A percentile compares a stretch with the other conserved stretches of the same genome.
Evolutionary conservation across 2,113 vertebrate genomes (phyloP).

Genomic region (Garra rufa): DNA sequence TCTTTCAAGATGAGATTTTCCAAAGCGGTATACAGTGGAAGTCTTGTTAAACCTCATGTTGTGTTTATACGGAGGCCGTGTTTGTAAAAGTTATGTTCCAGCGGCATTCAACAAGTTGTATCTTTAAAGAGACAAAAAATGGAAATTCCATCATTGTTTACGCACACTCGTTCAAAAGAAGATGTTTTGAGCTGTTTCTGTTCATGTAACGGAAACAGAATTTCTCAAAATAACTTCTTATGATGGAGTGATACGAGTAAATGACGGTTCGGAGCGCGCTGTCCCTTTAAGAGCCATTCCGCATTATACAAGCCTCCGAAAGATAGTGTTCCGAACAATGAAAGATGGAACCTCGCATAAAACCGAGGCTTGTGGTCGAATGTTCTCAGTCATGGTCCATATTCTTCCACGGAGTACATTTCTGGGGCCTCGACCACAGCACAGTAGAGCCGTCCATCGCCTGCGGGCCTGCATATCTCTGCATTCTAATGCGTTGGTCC

Average conservation of each 20-base stretch:
- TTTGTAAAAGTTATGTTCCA: slow-evolving; percentile 6
- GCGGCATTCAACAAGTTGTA: neutral
- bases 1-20: slow-evolving; percentile 41
- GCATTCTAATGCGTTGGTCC: slow-evolving; percentile 65
- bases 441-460: slow-evolving; percentile 53
- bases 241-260: neutral
- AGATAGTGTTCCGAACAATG: slow-evolving; percentile 31
- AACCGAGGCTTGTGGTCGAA: slow-evolving; percentile 49
- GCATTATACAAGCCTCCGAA: slow-evolving; percentile 17
- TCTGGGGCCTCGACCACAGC: slow-evolving; percentile 51
- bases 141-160: neutral
- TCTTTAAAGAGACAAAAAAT: neutral
- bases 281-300: slow-evolving; percentile 8
- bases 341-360: slow-evolving; percentile 21
- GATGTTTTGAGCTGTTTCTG: neutral
- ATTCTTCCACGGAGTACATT: slow-evolving; percentile 39
- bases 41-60: slow-evolving; percentile 17
- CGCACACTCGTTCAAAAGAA: neutral
- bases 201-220: neutral
- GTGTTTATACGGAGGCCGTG: neutral
- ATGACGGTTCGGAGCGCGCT: neutral
- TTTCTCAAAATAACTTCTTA: neutral
- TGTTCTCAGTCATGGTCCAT: slow-evolving; percentile 35
- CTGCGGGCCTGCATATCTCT: slow-evolving; percentile 62
- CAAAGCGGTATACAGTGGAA: slow-evolving; percentile 22